These are phyloP conservation scores for Athene cunicularia DNA, from an alignment of 2,113 vertebrate species.

Conservation along the genomic window DNA sequence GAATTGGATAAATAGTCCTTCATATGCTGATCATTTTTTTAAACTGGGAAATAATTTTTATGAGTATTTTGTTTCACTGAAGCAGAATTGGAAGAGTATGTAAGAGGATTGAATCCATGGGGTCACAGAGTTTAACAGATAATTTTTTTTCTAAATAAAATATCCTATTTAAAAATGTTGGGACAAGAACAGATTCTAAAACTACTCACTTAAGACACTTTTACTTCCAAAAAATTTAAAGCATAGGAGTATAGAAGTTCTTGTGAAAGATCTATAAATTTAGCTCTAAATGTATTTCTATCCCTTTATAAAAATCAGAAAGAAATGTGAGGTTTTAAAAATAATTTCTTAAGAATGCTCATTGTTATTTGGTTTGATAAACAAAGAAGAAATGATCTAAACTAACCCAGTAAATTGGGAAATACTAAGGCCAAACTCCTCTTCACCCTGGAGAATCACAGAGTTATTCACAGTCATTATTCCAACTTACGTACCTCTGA, in stretches of 20 bases:
- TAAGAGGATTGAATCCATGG: background rate
- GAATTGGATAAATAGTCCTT: background rate
- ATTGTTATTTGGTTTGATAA: background rate
- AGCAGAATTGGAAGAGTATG: background rate
- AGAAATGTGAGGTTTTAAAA: background rate
- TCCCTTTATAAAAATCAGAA: background rate
- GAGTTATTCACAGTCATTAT: constrained; percentile 44
- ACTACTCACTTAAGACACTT: background rate
- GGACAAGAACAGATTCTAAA: background rate
- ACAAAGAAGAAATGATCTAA: background rate
- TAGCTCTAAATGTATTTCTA: background rate
- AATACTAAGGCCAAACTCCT: background rate
- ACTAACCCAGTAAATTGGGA: background rate
- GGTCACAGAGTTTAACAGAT: background rate
- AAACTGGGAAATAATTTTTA: background rate
- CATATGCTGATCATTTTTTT: background rate
- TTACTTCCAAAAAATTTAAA: background rate
- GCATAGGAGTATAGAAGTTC: background rate
- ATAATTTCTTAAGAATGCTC: background rate
- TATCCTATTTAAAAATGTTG: background rate
- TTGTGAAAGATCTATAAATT: background rate
- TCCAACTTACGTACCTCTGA: constrained; percentile 10
- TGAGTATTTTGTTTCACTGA: background rate
- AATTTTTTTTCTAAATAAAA: background rate
- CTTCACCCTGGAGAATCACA: constrained; percentile 1